phyloP scores from a whole-genome alignment of 2,888 invertebrate genomes.

The Drosophila emarginata region DNA sequence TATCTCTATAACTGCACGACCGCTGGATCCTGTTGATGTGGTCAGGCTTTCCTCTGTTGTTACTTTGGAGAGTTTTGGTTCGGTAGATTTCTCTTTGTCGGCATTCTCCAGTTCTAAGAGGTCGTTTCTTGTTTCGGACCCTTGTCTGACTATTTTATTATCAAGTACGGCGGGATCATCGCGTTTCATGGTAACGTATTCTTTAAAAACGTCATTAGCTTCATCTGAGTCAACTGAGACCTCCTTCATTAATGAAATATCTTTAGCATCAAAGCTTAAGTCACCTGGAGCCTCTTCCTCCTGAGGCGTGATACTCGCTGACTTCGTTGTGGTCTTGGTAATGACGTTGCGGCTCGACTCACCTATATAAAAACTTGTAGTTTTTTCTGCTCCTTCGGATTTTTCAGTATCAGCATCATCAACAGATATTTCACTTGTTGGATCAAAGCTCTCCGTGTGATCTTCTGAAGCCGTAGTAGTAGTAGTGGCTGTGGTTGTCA shows the following conservation, averaged over 20 bases:
- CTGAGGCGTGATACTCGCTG: constrained; percentile 56
- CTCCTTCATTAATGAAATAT: constrained; percentile 67
- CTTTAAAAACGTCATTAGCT: constrained; percentile 74
- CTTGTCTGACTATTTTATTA: constrained; percentile 77
- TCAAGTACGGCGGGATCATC: constrained; percentile 54
- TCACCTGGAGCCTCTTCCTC: constrained; percentile 52
- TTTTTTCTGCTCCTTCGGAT: constrained; percentile 59
- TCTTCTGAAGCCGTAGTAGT: constrained; percentile 75
- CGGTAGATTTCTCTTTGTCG: constrained; percentile 57
- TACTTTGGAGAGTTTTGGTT: constrained; percentile 60
- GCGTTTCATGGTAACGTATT: constrained; percentile 75
- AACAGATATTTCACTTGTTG: constrained; percentile 74
- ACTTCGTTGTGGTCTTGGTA: constrained; percentile 75
- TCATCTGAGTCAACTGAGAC: constrained; percentile 75
- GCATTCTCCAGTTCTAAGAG: constrained; percentile 72
- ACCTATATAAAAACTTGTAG: constrained; percentile 82
- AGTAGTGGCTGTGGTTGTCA: constrained; percentile 61
- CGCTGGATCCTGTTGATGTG: constrained; percentile 69
- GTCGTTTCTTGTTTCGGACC: constrained; percentile 81
- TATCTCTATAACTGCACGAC: constrained; percentile 64
- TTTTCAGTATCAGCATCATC: constrained; percentile 73
- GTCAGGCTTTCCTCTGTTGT: constrained; percentile 71
- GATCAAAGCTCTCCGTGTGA: constrained; percentile 74
- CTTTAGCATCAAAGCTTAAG: constrained; percentile 64
- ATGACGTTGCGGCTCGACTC: constrained; percentile 82